Conservation (phyloP, 2,888 invertebrate genomes). For the Stenichneumon culpator region DNA sequence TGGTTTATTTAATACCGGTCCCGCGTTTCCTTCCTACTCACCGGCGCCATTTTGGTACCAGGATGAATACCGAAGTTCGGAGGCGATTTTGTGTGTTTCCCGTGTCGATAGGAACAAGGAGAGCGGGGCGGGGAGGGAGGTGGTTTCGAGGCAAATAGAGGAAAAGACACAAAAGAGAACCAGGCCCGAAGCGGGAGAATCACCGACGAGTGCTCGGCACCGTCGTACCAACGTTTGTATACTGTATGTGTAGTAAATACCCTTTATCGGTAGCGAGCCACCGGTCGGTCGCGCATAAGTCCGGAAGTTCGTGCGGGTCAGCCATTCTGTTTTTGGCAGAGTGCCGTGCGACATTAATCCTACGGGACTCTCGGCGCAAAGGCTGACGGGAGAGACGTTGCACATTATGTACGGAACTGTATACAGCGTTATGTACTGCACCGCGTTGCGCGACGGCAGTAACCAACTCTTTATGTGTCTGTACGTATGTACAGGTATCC, state of each 20-base stretch:
- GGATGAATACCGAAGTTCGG: not conserved
- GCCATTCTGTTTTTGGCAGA: conserved; percentile 80
- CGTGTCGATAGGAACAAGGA: not conserved
- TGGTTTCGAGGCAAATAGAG: not conserved
- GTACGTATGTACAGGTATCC: conserved; percentile 15
- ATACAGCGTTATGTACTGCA: not conserved
- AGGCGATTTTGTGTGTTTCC: not conserved
- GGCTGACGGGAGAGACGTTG: conserved; percentile 62
- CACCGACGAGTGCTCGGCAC: not conserved
- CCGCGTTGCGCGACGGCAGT: conserved; percentile 16
- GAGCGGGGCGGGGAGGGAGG: not conserved
- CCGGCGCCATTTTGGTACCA: not conserved
- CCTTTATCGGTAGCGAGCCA: conserved; percentile 67
- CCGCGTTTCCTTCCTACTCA: not conserved
- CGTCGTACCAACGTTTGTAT: conserved; percentile 3
- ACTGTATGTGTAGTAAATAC: conserved; percentile 37
- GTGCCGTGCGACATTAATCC: conserved; percentile 82
- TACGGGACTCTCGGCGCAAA: conserved; percentile 74
- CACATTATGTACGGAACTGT: conserved; percentile 25
- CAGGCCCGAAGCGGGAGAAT: not conserved
- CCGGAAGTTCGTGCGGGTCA: conserved; percentile 75
- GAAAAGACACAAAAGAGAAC: not conserved
- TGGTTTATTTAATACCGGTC: not conserved
- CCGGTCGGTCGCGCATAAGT: conserved; percentile 65
- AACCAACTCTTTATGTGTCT: not conserved